Conservation (phyloP, 1,140 invertebrate genomes). For the Paralvinella palmiformis region DNA sequence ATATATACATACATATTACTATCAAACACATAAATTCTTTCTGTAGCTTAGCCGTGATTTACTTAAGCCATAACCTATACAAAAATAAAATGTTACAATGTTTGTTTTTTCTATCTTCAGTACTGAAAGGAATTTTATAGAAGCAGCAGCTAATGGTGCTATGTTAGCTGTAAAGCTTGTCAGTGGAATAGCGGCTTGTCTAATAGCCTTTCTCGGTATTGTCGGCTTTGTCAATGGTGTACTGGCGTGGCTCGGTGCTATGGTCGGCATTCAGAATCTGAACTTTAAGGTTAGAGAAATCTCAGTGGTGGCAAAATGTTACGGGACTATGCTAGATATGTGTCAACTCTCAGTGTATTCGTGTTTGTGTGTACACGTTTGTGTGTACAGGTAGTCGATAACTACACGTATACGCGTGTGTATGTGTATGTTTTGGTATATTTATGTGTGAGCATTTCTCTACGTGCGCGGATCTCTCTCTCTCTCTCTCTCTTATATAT, state of each 20-base stretch:
- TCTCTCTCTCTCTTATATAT: too few species aligned
- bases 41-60: too few species aligned
- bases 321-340: slow-evolving; percentile 1
- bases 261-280: slow-evolving; percentile 17
- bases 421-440: not conserved
- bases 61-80: too few species aligned
- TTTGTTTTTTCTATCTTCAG: slow-evolving; percentile 52
- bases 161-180: not conserved
- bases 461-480: too few species aligned
- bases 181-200: not conserved
- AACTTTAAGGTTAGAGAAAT: slow-evolving; percentile 14
- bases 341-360: not conserved
- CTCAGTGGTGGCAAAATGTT: too few species aligned
- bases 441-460: not conserved
- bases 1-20: too few species aligned
- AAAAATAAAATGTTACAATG: too few species aligned
- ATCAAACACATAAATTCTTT: too few species aligned
- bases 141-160: not conserved
- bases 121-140: slow-evolving; percentile 55
- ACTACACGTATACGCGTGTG: not conserved
- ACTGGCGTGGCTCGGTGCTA: slow-evolving; percentile 13
- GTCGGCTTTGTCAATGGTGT: slow-evolving; percentile 22
- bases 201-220: slow-evolving; percentile 64
- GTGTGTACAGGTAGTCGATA: not conserved
- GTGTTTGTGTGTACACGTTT: not conserved